Percentiles rank a stretch among this genome's conserved stretches.
Evolutionary conservation across 2,888 invertebrate species (phyloP).

Genomic region (Drosophila glabriapex): DNA sequence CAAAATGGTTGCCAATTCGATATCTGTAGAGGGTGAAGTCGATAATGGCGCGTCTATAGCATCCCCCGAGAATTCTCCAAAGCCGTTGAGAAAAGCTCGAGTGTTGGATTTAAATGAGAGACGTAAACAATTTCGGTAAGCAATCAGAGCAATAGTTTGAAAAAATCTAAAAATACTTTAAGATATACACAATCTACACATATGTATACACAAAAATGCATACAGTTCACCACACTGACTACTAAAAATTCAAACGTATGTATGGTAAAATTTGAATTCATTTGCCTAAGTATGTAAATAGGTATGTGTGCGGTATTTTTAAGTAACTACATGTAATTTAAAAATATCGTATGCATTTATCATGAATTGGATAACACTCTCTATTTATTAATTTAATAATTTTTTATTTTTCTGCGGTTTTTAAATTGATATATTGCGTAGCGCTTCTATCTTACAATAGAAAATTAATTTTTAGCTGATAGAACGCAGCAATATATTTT

Average conservation of each 20-base stretch:
- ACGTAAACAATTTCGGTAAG: slow-evolving; percentile 90
- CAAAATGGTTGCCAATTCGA: slow-evolving; percentile 86
- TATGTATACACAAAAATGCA: background rate
- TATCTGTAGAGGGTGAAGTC: slow-evolving; percentile 67
- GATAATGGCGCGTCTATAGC: slow-evolving; percentile 27
- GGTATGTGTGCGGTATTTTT: slow-evolving; percentile 10
- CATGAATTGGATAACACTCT: slow-evolving; percentile 2
- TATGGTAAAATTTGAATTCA: slow-evolving; percentile 19
- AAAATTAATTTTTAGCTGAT: background rate
- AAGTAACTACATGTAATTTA: background rate
- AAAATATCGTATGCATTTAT: background rate
- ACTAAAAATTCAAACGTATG: slow-evolving; percentile 19
- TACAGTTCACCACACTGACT: background rate
- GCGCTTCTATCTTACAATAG: background rate
- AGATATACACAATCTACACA: background rate
- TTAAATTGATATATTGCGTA: background rate
- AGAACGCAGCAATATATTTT: background rate
- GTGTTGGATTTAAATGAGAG: slow-evolving; percentile 89
- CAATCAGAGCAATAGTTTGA: background rate
- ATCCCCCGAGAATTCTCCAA: slow-evolving; percentile 88
- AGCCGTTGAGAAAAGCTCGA: slow-evolving; percentile 88
- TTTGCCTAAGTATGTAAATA: slow-evolving; percentile 10
- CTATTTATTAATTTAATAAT: background rate
- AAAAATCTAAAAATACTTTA: slow-evolving; percentile 24
- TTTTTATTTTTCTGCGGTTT: background rate